Base-by-base conservation (phyloP, 1,140 invertebrate genomes). In the Trichonephila inaurata region DNA sequence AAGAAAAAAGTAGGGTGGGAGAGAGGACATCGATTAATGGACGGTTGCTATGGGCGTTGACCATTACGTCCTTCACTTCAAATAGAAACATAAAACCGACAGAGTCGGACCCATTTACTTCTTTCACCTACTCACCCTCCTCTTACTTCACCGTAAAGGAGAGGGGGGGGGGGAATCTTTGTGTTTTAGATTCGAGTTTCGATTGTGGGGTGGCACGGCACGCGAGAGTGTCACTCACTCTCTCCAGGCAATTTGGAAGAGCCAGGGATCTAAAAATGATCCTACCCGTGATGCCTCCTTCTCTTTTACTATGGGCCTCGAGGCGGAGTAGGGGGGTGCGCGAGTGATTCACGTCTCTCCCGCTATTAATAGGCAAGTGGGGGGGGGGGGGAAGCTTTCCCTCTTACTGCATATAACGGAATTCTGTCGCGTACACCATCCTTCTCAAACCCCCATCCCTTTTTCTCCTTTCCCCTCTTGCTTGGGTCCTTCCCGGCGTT, bases 11-110 rank as follows among this genome's bases (percentile, higher is more conserved):
- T 3, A 1, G 33, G 33, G 33, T 33, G 24, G 6, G 18, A 18
- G 40, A 19, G 62, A 18, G 0, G n/a, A 21, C 92, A 93, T 93
- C 85, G 86, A 93, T 93, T 81, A 62, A 61, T 44, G n/a, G 16
- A 8, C 21, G 83, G 92, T 93, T 93, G 92, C 92, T 88, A 93
- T 88, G 92, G 92, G 92, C 92, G 92, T 93, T 93, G 85, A 93
- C 92, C 92, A 93, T 7, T 69, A 51, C 28, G 62, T 33, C 64
- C 91, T 62, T 72, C 81, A 85, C 72, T 62, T n/a, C 92, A 93
- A 89, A 93, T 82, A 89, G 85, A 88, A 93, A 88, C 85, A 86
- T 87, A 87, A 87, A 87, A 66, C 44, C 40, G 6, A 62, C 33
- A 10, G 64, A 89, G 61, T 81, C 58, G 66, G 28, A 60, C 72